Conservation (phyloP, 2,797 vertebrate species). For the Toxotes lorentzi region DNA sequence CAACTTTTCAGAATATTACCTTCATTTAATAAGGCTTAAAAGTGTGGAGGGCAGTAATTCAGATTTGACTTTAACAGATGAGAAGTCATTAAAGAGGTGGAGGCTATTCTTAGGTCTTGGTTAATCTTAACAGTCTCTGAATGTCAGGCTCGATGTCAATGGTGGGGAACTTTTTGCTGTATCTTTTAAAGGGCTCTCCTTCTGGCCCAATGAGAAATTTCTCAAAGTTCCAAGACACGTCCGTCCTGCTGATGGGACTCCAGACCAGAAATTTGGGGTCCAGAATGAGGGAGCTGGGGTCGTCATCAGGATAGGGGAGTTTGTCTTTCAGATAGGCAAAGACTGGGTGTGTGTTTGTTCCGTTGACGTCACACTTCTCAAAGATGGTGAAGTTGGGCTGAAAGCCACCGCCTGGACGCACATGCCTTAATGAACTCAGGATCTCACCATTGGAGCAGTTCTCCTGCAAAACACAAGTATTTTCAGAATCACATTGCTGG, state of each 20-base stretch:
- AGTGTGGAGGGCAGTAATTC: slow-evolving; percentile 56
- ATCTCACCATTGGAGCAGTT: slow-evolving; percentile 94
- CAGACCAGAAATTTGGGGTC: slow-evolving; percentile 92
- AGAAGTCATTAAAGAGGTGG: slow-evolving; percentile 38
- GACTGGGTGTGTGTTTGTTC: slow-evolving; percentile 91
- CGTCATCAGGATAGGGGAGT: slow-evolving; percentile 91
- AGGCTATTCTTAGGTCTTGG: slow-evolving; percentile 86
- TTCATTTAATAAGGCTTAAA: slow-evolving; percentile 91
- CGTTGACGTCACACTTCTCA: slow-evolving; percentile 96
- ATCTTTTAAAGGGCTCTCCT: slow-evolving; percentile 96
- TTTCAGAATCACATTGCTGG: not conserved
- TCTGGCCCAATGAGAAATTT: slow-evolving; percentile 97
- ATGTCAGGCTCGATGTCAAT: slow-evolving; percentile 94
- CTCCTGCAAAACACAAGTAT: slow-evolving; percentile 84
- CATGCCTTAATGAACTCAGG: slow-evolving; percentile 90
- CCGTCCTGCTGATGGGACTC: slow-evolving; percentile 91
- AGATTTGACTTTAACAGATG: slow-evolving; percentile 53
- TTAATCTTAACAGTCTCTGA: slow-evolving; percentile 93
- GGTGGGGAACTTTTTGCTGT: slow-evolving; percentile 91
- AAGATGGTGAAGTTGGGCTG: slow-evolving; percentile 92
- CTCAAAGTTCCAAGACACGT: slow-evolving; percentile 98
- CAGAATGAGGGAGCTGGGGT: slow-evolving; percentile 87
- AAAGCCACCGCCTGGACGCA: slow-evolving; percentile 93
- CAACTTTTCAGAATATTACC: slow-evolving; percentile 85
- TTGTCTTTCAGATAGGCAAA: slow-evolving; percentile 97